Evolutionary conservation across 2,888 invertebrate species (phyloP).

Genomic region (Exephanes ischioxanthus): DNA sequence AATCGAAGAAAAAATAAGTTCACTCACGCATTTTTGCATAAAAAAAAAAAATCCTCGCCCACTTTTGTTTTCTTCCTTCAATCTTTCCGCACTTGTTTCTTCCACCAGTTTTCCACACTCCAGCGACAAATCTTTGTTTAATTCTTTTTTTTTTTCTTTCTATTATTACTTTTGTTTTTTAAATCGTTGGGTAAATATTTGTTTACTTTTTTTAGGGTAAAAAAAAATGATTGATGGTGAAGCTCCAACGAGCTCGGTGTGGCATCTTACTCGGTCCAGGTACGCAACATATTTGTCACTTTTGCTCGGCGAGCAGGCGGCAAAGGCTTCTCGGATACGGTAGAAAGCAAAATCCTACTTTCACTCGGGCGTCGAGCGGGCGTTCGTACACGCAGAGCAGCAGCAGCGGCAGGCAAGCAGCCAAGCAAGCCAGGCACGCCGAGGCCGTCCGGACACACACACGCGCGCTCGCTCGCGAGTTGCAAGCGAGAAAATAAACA

Average conservation of each 20-base stretch:
- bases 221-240: conserved; percentile 48
- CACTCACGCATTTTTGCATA: conserved; percentile 67
- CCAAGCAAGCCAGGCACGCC: conserved; percentile 77
- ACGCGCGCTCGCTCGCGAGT: not conserved
- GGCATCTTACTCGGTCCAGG: conserved; percentile 65
- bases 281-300: conserved; percentile 72
- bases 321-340: conserved; percentile 65
- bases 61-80: conserved; percentile 12
- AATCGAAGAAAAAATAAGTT: not conserved
- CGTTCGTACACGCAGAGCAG: conserved; percentile 52
- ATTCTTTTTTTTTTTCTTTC: not conserved
- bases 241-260: conserved; percentile 30
- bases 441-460: conserved; percentile 77
- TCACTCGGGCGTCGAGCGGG: conserved; percentile 77
- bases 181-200: too few species aligned
- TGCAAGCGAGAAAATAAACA: conserved; percentile 40
- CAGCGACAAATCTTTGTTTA: not conserved
- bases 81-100: not conserved
- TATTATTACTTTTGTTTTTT: not conserved
- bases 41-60: conserved; percentile 2
- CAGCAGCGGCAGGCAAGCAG: not conserved
- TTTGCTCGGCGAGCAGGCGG: conserved; percentile 52
- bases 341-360: conserved; percentile 85
- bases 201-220: not conserved
- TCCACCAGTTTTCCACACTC: not conserved